Conservation (phyloP, 23 tunicate genomes). For the Phallusia fumigata region DNA sequence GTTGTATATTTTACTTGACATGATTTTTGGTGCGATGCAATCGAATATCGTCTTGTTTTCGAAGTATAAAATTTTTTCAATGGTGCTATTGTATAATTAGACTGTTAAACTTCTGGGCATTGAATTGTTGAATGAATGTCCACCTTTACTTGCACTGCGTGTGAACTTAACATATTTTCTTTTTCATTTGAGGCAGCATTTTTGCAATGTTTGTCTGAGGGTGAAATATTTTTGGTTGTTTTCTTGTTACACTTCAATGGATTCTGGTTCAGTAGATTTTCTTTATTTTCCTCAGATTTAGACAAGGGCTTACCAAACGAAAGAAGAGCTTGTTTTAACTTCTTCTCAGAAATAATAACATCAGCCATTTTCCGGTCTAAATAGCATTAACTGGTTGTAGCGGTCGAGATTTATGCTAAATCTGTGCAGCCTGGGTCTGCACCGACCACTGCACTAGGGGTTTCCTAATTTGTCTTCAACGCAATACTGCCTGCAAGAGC, state of each 20-base stretch:
- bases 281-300: neutral
- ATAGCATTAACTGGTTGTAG: no score
- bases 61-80: no score
- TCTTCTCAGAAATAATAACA: neutral
- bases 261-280: neutral
- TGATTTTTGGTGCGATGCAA: no score
- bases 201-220: neutral
- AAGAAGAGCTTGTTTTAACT: constrained; percentile 16
- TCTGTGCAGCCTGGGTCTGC: no score
- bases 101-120: constrained; percentile 67
- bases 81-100: no score
- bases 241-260: neutral
- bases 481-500: no score
- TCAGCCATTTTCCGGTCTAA: neutral
- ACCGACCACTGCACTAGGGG: no score
- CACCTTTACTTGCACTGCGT: constrained; percentile 38
- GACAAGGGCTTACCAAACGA: constrained; percentile 14
- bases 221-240: no score
- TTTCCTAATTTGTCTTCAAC: no score
- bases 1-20: no score
- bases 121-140: constrained; percentile 59
- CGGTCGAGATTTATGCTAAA: no score
- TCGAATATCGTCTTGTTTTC: no score
- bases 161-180: neutral
- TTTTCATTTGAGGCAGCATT: neutral